These are phyloP conservation scores for Dryobota labecula DNA, from an alignment of 2,888 invertebrate species.

Conservation along the genomic window DNA sequence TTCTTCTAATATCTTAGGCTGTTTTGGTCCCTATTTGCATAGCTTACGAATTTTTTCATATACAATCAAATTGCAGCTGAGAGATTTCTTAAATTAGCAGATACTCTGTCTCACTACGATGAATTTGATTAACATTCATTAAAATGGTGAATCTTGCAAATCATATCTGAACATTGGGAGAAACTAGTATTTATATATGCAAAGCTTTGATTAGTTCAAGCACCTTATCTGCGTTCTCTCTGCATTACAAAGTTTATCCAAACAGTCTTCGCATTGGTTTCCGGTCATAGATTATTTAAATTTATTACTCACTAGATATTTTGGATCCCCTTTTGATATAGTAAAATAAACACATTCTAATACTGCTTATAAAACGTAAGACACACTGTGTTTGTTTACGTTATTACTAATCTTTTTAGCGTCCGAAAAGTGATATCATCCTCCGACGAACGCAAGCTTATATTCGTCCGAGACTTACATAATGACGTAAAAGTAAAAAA, in stretches of 20 bases:
- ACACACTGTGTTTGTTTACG: slow-evolving; percentile 81
- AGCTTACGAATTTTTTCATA: slow-evolving; percentile 13
- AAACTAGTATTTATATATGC: slow-evolving; percentile 33
- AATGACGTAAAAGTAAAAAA: slow-evolving; percentile 54
- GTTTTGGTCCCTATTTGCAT: slow-evolving; percentile 29
- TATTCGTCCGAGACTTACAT: slow-evolving; percentile 36
- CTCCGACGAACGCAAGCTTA: slow-evolving; percentile 41
- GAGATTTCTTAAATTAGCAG: slow-evolving; percentile 27
- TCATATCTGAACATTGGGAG: slow-evolving; percentile 11
- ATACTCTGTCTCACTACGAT: background rate
- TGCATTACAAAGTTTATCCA: slow-evolving; percentile 54
- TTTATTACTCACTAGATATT: slow-evolving; percentile 65
- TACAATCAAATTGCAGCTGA: background rate
- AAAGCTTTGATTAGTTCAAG: slow-evolving; percentile 49
- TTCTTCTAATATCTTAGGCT: slow-evolving; percentile 25
- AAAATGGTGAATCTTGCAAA: slow-evolving; percentile 24
- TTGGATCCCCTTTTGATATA: slow-evolving; percentile 59
- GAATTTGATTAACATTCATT: slow-evolving; percentile 17
- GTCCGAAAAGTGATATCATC: slow-evolving; percentile 83
- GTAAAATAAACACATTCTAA: slow-evolving; percentile 71
- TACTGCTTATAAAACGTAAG: slow-evolving; percentile 73
- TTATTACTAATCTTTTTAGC: slow-evolving; percentile 85
- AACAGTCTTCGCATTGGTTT: slow-evolving; percentile 58
- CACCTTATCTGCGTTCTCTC: slow-evolving; percentile 56
- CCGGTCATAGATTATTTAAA: slow-evolving; percentile 63